phyloP scores from a whole-genome alignment of 2,113 vertebrate species.

The Melanerpes aurifrons region DNA sequence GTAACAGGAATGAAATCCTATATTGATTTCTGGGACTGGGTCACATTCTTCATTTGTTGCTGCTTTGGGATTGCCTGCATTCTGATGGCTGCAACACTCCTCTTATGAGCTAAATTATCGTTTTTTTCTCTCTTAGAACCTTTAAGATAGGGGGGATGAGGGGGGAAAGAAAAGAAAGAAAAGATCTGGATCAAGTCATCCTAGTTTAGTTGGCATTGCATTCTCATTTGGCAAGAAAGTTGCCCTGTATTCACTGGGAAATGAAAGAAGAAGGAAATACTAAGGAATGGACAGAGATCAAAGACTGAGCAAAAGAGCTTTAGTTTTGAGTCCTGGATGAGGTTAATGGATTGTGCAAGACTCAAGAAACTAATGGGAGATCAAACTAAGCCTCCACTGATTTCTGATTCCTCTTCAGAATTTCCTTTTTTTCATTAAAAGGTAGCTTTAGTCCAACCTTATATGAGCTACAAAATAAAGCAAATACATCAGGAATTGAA shows the following conservation, averaged over 20 bases:
- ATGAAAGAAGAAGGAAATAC: not conserved
- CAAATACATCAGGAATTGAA: not conserved
- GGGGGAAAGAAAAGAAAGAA: not conserved
- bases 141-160: not conserved
- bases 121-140: not conserved
- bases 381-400: not conserved
- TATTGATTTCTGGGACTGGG: not conserved
- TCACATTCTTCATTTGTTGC: not conserved
- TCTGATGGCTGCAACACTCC: not conserved
- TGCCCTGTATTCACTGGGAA: not conserved
- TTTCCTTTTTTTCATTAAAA: not conserved
- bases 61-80: not conserved
- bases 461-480: not conserved
- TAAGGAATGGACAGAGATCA: not conserved
- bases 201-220: not conserved
- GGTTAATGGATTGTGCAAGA: not conserved
- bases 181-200: not conserved
- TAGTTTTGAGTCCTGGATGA: not conserved
- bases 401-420: not conserved
- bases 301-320: not conserved
- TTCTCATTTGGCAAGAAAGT: not conserved
- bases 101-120: not conserved
- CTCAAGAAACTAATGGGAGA: not conserved
- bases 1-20: not conserved
- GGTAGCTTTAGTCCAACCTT: not conserved